Conservation (phyloP, 1,140 invertebrate species). For the Manduca sexta region DNA sequence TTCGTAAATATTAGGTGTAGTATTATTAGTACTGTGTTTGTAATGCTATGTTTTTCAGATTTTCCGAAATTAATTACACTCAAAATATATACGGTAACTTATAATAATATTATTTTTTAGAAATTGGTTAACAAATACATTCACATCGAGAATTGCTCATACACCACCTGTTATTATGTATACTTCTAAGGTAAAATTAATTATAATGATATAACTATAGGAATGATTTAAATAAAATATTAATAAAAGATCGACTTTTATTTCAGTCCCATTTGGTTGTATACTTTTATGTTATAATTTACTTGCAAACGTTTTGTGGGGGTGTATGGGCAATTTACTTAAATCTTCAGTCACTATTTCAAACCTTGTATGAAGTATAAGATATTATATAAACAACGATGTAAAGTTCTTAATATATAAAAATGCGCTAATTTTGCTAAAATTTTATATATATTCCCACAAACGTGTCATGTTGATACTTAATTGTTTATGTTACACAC, state of each 20-base stretch:
- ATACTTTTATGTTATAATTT: constrained; percentile 46
- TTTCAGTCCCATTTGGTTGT: constrained; percentile 62
- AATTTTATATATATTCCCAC: constrained; percentile 58
- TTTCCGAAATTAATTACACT: too few species aligned
- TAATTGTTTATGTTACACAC: constrained; percentile 19
- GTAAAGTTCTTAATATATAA: too few species aligned
- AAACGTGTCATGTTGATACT: constrained; percentile 38
- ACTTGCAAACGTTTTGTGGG: constrained; percentile 51
- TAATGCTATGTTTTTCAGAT: too few species aligned
- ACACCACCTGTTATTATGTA: constrained; percentile 60
- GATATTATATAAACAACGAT: too few species aligned
- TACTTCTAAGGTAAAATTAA: constrained; percentile 46
- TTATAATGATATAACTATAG: constrained; percentile 19
- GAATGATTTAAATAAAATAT: constrained; percentile 57
- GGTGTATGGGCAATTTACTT: constrained; percentile 56
- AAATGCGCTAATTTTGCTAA: too few species aligned
- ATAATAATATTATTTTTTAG: background rate
- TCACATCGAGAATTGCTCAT: constrained; percentile 58
- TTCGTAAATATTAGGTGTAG: too few species aligned
- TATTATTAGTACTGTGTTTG: too few species aligned
- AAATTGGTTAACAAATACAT: constrained; percentile 1
- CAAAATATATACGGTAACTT: background rate
- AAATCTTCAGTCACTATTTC: too few species aligned
- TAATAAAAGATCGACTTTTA: constrained; percentile 53
- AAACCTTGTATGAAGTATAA: too few species aligned